Base-by-base conservation (phyloP, 2,797 vertebrate genomes). In the Chloroceryle inda region DNA sequence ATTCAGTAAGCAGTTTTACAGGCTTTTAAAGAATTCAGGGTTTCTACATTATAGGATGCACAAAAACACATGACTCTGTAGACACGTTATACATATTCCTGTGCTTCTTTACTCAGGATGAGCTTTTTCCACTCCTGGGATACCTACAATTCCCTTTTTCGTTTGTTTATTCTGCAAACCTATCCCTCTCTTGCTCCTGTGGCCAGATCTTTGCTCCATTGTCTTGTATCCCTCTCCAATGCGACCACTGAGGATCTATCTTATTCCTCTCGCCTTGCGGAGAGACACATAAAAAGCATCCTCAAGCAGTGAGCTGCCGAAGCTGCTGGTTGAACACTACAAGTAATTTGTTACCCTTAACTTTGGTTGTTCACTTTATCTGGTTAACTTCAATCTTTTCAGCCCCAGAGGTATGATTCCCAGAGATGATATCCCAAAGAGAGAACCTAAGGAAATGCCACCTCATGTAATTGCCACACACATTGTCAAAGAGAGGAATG, bases 21-120 rank as follows among this genome's bases (percentile, higher is more conserved):
- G 31, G 37, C 35, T 83, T 73, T n/a, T 27, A 55, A 85, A 72
- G 59, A 82, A 92, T 33, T 40, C 55, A 38, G 59, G 22, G 14
- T 24, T 49, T 49, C 14, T 44, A 50, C 68, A 11, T 15, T 18
- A 50, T 0, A 44, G 45, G 38, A 17, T 42, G 29, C 29, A 66
- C 72, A 62, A 47, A 76, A 77, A 55, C 11, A 44, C n/a, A 12
- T 0, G 35, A 13, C 9, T 72, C 8, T 49, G 12, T 40, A 33
- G 21, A 5, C 5, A 35, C 0, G 5, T 8, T 40, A 16, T 5
- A 11, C 1, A 0, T 10, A n/a, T 13, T 81, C 49, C 42, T 69
- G 29, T 20, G 40, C 35, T 89, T 5, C 38, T 63, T 33, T 44
- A 64, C 55, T 33, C 33, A 18, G 9, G 6, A 0, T 1, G 17